Evolutionary conservation across 2,797 vertebrate genomes (phyloP).

Genomic region (Micromesistius poutassou): DNA sequence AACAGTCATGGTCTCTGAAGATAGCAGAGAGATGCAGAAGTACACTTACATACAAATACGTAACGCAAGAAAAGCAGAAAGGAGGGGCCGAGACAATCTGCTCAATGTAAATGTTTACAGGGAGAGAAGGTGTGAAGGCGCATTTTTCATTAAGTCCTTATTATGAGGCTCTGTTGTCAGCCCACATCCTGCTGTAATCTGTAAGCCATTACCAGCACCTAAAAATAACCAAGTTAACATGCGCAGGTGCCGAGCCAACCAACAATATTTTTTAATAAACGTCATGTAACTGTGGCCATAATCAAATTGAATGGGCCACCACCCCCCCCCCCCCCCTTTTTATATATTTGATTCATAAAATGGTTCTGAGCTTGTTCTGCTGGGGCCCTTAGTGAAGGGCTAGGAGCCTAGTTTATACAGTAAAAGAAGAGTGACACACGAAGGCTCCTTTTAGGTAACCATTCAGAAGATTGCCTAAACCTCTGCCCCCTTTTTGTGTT

Average conservation of each 20-base stretch:
- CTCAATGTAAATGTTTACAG: slow-evolving; percentile 26
- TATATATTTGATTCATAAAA: slow-evolving; percentile 54
- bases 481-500: not conserved
- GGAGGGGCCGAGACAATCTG: not conserved
- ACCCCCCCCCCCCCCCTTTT: slow-evolving; percentile 21
- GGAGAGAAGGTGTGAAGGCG: slow-evolving; percentile 46
- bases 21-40: not conserved
- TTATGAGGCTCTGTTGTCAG: slow-evolving; percentile 39
- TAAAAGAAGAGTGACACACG: not conserved
- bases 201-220: slow-evolving; percentile 49
- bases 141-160: slow-evolving; percentile 60
- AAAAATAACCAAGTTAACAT: slow-evolving; percentile 56
- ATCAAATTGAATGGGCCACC: slow-evolving; percentile 55
- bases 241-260: slow-evolving; percentile 42
- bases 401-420: not conserved
- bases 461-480: not conserved
- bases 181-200: slow-evolving; percentile 42
- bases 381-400: not conserved
- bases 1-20: not conserved
- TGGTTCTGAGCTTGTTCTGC: slow-evolving; percentile 31
- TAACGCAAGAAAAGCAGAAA: not conserved
- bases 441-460: not conserved
- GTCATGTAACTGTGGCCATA: slow-evolving; percentile 48
- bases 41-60: not conserved
- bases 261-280: slow-evolving; percentile 57